phyloP scores from a whole-genome alignment of 2,888 invertebrate species.

The Eilema caniola region DNA sequence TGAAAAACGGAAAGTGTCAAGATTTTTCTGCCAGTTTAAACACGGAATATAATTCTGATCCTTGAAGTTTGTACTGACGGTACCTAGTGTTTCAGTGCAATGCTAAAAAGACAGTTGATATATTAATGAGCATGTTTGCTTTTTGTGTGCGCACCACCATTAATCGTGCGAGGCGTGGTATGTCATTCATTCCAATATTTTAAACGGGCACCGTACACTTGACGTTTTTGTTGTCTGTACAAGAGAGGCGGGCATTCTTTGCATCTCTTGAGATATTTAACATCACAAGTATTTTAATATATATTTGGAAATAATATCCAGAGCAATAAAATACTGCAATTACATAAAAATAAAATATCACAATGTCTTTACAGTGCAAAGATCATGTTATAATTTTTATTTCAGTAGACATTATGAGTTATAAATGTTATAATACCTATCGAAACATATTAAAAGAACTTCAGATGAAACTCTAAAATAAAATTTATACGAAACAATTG shows the following conservation, averaged over 20 bases:
- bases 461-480: constrained; percentile 23
- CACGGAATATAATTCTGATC: constrained; percentile 49
- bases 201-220: constrained; percentile 77
- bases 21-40: constrained; percentile 50
- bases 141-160: constrained; percentile 83
- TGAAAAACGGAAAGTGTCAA: constrained; percentile 64
- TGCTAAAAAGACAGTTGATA: constrained; percentile 86
- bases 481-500: constrained; percentile 31
- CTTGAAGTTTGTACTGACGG: constrained; percentile 64
- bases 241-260: constrained; percentile 76
- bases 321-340: constrained; percentile 22
- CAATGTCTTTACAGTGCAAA: constrained; percentile 35
- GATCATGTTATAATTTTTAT: constrained; percentile 36
- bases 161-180: constrained; percentile 85
- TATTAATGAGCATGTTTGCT: constrained; percentile 85
- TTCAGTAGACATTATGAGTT: constrained; percentile 22
- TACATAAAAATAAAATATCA: constrained; percentile 19
- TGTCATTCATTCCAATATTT: constrained; percentile 87
- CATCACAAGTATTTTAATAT: constrained; percentile 50
- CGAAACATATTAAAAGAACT: constrained; percentile 20
- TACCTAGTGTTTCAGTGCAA: constrained; percentile 72
- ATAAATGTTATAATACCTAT: background rate
- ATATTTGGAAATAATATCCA: constrained; percentile 40
- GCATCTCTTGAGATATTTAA: constrained; percentile 63
- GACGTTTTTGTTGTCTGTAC: constrained; percentile 83